Evolutionary conservation across 1,140 invertebrate genomes (phyloP).

Genomic region (Diabrotica virgifera): DNA sequence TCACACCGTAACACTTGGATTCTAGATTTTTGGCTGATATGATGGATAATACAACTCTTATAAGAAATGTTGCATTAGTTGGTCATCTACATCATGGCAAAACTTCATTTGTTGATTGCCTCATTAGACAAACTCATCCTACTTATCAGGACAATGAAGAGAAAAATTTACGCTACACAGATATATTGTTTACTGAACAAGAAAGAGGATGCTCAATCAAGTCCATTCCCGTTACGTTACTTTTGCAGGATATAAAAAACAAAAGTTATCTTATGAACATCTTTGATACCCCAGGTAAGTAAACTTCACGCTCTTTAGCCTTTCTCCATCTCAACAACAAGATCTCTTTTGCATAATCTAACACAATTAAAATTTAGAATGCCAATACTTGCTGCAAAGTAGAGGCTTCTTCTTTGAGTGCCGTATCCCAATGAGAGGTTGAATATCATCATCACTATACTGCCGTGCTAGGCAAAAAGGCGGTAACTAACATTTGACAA

Average conservation of each 20-base stretch:
- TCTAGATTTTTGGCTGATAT: constrained; percentile 86
- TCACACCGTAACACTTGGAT: neutral
- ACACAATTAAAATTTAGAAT: too few species aligned
- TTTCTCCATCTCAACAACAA: too few species aligned
- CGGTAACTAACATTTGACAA: too few species aligned
- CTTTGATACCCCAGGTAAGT: constrained; percentile 90
- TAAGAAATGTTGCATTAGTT: constrained; percentile 93
- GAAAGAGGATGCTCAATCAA: constrained; percentile 98
- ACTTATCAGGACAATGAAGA: constrained; percentile 72
- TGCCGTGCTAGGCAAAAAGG: too few species aligned
- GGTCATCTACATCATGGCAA: constrained; percentile 99
- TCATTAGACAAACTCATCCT: constrained; percentile 96
- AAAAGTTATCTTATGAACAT: constrained; percentile 96
- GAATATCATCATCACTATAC: too few species aligned
- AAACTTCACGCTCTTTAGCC: too few species aligned
- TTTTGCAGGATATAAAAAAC: constrained; percentile 89
- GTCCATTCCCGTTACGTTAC: constrained; percentile 89
- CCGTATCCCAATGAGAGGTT: too few species aligned
- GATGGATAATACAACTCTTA: constrained; percentile 93
- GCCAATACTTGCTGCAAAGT: too few species aligned
- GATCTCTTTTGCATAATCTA: too few species aligned
- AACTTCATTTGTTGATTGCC: constrained; percentile 96
- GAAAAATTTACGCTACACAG: constrained; percentile 87
- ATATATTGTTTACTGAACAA: constrained; percentile 96
- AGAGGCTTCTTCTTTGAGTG: too few species aligned